Base-by-base conservation (phyloP, 2,113 vertebrate genomes). In the Synodontis membranacea region DNA sequence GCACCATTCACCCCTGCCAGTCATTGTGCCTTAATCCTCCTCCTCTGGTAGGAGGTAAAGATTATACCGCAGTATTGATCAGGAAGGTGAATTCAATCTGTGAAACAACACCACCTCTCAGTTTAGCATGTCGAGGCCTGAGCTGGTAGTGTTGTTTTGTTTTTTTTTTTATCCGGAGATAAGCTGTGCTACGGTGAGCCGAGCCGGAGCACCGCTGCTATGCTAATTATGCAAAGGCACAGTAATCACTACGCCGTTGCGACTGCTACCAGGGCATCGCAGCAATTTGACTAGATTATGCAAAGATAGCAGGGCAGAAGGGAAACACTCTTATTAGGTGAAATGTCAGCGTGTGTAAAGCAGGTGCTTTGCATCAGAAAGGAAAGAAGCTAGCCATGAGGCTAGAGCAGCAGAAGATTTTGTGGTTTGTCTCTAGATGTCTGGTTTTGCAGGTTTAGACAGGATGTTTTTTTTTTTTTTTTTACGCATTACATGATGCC, bases 221-320 rank as follows among this genome's bases (percentile, higher is more conserved):
- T 80, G 78, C 52, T 80, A 58, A 58, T 80, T 58, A 80, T 80
- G 78, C 78, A 80, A 80, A 56, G 34, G 52, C 21, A 48, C 60
- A 68, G 44, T 31, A 83, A 68, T 79, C 72, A 42, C 85, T 44
- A 34, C 52, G 34, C 64, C 37, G 84, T 19, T 19, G 60, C 28
- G 56, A 48, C 81, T 28, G 74, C 42, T 86, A 52, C 74, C 70
- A 46, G 15, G 25, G 54, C 48, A 44, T 75, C 44, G 81, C 5
- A 1, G 28, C 68, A 39, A 86, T 89, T 89, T 89, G 76, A 84
- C 83, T 86, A 72, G 70, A 86, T 86, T 83, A 88, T 83, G 88
- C 80, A 79, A 86, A 88, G 68, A 46, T 50, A 52, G 60, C 81
- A 62, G 75, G 46, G 54, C 84, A 52, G 66, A 86, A 82, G 50